Evolutionary conservation across 1,140 invertebrate genomes (phyloP), one percentile per base, ranked within the genome.

Genomic region (Trypoxylus dichotomus): DNA sequence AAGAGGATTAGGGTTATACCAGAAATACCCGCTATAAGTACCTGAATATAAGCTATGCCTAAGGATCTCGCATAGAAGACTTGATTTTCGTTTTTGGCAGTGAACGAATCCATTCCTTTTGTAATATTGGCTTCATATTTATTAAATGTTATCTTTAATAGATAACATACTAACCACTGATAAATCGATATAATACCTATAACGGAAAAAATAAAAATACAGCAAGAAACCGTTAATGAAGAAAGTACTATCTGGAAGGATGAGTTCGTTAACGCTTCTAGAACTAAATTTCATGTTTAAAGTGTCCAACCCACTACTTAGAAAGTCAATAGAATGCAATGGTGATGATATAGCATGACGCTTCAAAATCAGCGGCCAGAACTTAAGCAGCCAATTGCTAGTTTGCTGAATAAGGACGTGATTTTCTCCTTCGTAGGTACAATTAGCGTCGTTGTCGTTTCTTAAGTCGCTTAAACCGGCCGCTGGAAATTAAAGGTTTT

Each of bases 341-440:
- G 94, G 92, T 19, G 91, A 91, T 60, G 85, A 81, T 3, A 83
- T 71, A 58, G 83, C 81, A 68, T 90, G 88, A 15, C 85, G 82
- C 1, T 89, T 79, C 15, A 89, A 84, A 47, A 88, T 86, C 68
- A 86, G 81, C 2, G 83, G 79, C 89, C 91, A 93, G 82, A 94
- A 90, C 42, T 89, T 89, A 37, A 97, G 83, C 58, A 97, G 87
- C 93, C 94, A 96, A 86, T 98, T 98, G 84, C 94, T 95, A 0
- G 96, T 92, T 89, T 99, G 97, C 85, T 98, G 97, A 10, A 96
- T 91, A 6, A 99, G 88, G 54, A 99, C 96, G 87, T 97, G 97
- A 87, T 97, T 98, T 86, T 99, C 97, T 5, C 97, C 97, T 88
- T 99, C 97, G 83, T 98, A 98, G 0, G 97, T 98, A 80, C 93